These are phyloP conservation scores for Pseudopipra pipra DNA, from an alignment of 2,113 vertebrate genomes.

Conservation along the genomic window DNA sequence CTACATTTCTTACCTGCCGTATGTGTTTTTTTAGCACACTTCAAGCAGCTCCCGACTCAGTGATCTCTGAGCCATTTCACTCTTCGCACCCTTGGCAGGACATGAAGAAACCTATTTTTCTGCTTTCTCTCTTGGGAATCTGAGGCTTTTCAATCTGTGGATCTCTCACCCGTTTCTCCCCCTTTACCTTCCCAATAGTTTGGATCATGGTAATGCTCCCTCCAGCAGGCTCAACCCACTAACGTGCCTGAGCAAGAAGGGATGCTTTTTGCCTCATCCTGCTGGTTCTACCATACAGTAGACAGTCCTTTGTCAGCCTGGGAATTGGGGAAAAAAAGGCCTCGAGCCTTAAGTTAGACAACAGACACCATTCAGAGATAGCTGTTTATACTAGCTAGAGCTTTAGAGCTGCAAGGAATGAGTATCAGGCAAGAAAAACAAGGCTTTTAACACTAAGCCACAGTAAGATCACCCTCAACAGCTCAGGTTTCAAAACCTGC, in stretches of 20 bases:
- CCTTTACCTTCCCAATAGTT: background rate
- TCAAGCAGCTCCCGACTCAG: background rate
- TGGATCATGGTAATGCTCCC: background rate
- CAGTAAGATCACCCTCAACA: background rate
- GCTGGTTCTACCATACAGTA: background rate
- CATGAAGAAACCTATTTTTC: background rate
- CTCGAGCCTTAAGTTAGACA: background rate
- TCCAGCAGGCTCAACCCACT: accelerated
- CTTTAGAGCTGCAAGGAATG: background rate
- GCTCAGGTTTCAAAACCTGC: slow-evolving; percentile 46
- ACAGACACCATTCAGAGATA: background rate
- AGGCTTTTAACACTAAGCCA: slow-evolving; percentile 13
- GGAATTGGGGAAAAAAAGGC: background rate
- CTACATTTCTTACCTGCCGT: background rate
- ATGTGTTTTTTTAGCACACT: background rate
- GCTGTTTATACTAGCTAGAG: background rate
- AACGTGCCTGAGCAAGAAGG: background rate
- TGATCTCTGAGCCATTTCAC: background rate
- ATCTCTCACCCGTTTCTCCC: background rate
- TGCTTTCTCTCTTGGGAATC: background rate
- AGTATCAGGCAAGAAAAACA: slow-evolving; percentile 40
- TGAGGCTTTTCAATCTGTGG: background rate
- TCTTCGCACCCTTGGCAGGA: background rate
- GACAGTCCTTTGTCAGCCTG: background rate
- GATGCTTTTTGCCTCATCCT: background rate